These are phyloP conservation scores for Anoplophora glabripennis DNA, from an alignment of 1,140 invertebrate species.

Conservation along the genomic window DNA sequence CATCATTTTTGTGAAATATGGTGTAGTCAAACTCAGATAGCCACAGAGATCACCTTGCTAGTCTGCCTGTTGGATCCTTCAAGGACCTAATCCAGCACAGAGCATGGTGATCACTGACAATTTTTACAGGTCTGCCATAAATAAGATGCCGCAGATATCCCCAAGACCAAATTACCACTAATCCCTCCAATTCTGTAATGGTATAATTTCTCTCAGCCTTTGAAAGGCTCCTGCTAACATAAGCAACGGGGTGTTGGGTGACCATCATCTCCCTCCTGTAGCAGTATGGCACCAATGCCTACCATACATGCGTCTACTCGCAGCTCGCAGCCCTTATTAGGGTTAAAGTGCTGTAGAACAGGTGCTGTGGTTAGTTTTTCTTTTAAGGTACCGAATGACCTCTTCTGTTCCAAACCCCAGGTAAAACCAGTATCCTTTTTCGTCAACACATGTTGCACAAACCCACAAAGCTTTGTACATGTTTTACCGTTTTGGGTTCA, in stretches of 20 bases:
- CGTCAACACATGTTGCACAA: constrained; percentile 51
- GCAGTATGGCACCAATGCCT: too few relatives aligned
- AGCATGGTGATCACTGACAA: constrained; percentile 47
- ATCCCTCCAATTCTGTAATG: constrained; percentile 47
- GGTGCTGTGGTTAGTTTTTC: constrained; percentile 15
- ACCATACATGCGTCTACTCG: constrained; percentile 24
- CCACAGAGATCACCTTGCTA: constrained; percentile 34
- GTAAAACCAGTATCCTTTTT: too few relatives aligned
- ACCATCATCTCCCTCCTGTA: too few relatives aligned
- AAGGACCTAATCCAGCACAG: constrained; percentile 49
- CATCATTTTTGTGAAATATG: constrained; percentile 23
- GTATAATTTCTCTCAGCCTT: constrained; percentile 48
- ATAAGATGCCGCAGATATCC: constrained; percentile 24
- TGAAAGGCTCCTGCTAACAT: constrained; percentile 39
- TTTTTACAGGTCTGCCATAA: too few relatives aligned
- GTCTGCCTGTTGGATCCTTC: constrained; percentile 38
- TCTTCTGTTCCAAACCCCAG: too few relatives aligned
- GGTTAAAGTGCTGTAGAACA: constrained; percentile 26
- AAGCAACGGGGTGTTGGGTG: constrained; percentile 27
- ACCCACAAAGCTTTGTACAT: constrained; percentile 32
- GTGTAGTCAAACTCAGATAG: constrained; percentile 11
- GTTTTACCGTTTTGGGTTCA: too few relatives aligned
- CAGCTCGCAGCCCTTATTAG: constrained; percentile 12
- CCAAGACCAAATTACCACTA: constrained; percentile 49
- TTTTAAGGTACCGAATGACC: constrained; percentile 18